Evolutionary conservation across 2,797 vertebrate species (phyloP).

Genomic region (Petrocephalus sullivani): DNA sequence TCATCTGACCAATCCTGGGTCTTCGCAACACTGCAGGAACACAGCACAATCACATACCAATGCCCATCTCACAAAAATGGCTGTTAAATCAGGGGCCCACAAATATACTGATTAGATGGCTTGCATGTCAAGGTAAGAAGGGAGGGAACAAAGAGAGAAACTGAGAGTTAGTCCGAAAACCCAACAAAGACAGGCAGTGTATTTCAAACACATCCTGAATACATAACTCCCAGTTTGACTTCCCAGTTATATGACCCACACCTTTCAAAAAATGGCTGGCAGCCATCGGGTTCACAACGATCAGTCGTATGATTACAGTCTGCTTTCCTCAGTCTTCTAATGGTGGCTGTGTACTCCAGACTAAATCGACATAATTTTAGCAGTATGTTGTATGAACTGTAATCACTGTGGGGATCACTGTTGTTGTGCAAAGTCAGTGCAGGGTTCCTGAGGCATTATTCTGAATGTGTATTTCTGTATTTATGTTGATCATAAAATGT

Average conservation of each 20-base stretch:
- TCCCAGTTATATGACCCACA: background rate
- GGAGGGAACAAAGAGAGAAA: constrained; percentile 30
- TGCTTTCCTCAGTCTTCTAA: background rate
- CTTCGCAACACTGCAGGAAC: constrained; percentile 75
- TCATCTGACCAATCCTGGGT: constrained; percentile 87
- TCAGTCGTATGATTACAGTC: background rate
- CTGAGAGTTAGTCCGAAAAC: constrained; percentile 27
- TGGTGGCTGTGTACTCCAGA: background rate
- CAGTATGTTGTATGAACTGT: background rate
- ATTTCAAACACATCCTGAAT: constrained; percentile 29
- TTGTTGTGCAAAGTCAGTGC: background rate
- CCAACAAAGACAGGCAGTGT: constrained; percentile 7
- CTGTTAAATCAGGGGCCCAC: constrained; percentile 7
- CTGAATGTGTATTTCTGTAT: background rate
- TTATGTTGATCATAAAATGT: background rate
- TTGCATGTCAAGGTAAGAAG: constrained; percentile 37
- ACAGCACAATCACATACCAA: constrained; percentile 16
- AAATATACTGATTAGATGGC: constrained; percentile 22
- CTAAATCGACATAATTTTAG: background rate
- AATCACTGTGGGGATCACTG: background rate
- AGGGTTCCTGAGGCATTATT: background rate
- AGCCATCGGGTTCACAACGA: background rate
- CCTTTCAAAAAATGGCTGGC: background rate
- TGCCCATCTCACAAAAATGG: background rate
- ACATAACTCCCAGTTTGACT: constrained; percentile 10